Evolutionary conservation across 2,113 vertebrate species (phyloP).

Genomic region (Hippocampus abdominalis): DNA sequence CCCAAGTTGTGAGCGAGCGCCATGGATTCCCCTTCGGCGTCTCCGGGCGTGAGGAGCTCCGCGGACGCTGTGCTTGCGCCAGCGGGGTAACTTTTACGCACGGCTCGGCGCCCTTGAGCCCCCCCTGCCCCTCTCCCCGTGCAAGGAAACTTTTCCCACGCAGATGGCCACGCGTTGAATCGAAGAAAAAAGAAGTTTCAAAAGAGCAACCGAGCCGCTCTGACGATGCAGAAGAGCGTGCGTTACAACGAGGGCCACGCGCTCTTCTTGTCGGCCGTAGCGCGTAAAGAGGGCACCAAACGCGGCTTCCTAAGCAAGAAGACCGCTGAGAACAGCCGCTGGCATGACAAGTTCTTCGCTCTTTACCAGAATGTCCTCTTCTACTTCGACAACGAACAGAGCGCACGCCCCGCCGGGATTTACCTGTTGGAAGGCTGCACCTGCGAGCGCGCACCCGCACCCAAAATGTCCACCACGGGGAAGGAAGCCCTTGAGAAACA

Average conservation of each 20-base stretch:
- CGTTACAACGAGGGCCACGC: conserved; percentile 96
- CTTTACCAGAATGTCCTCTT: conserved; percentile 95
- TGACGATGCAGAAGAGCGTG: conserved; percentile 91
- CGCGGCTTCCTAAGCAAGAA: conserved; percentile 91
- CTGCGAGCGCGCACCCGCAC: conserved; percentile 86
- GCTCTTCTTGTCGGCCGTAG: conserved; percentile 84
- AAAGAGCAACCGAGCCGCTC: neutral
- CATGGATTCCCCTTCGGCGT: conserved; percentile 42
- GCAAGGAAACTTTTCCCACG: conserved; percentile 44
- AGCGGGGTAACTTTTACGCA: conserved; percentile 64
- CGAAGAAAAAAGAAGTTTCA: neutral
- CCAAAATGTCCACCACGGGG: conserved; percentile 76
- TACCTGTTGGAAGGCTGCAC: conserved; percentile 96
- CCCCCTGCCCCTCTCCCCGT: neutral
- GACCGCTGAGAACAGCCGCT: conserved; percentile 90
- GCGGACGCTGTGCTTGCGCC: conserved; percentile 35
- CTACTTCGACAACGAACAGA: conserved; percentile 96
- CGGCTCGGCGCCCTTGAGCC: conserved; percentile 44
- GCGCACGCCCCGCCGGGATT: conserved; percentile 87
- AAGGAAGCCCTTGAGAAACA: conserved; percentile 91
- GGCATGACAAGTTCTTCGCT: conserved; percentile 96
- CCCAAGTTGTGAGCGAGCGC: conserved; percentile 5
- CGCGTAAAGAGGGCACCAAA: conserved; percentile 92
- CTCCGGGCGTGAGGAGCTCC: conserved; percentile 43
- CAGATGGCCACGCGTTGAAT: conserved; percentile 45